Conservation (phyloP, 2,888 invertebrate genomes). For the Pseudanteris insignis region DNA sequence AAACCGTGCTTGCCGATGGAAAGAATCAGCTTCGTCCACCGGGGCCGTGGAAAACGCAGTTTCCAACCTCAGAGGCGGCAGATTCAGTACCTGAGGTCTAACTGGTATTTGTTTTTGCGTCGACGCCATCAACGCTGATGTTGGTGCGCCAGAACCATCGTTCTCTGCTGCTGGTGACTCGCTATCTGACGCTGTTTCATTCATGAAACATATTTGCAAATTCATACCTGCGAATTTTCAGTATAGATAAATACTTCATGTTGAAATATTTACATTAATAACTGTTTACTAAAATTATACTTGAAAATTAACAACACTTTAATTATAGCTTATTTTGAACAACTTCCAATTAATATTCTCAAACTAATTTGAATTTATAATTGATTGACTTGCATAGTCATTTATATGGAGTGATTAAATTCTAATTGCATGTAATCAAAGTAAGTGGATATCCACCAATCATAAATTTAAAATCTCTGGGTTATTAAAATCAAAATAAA, state of each 20-base stretch:
- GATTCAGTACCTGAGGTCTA: conserved; percentile 60
- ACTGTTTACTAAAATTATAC: too few species aligned
- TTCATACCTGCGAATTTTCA: conserved; percentile 76
- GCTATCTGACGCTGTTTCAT: conserved; percentile 87
- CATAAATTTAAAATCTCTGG: too few species aligned
- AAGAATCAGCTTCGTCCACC: conserved; percentile 79
- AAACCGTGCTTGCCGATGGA: conserved; percentile 81
- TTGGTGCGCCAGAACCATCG: conserved; percentile 65
- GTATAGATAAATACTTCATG: background rate
- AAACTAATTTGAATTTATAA: too few species aligned
- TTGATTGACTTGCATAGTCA: too few species aligned
- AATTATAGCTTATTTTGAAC: too few species aligned
- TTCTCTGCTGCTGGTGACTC: conserved; percentile 81
- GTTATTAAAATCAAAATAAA: too few species aligned
- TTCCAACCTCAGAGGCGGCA: conserved; percentile 61
- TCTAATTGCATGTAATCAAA: too few species aligned
- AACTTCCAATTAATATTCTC: too few species aligned
- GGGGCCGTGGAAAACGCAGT: conserved; percentile 47
- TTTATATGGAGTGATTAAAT: too few species aligned
- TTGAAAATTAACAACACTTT: too few species aligned
- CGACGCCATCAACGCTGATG: conserved; percentile 34
- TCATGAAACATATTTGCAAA: conserved; percentile 95
- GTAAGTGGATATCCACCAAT: too few species aligned
- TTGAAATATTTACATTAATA: too few species aligned
- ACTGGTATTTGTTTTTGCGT: conserved; percentile 44